These are phyloP conservation scores for Empidonax alnorum DNA, from an alignment of 2,113 vertebrate genomes.

Conservation along the genomic window DNA sequence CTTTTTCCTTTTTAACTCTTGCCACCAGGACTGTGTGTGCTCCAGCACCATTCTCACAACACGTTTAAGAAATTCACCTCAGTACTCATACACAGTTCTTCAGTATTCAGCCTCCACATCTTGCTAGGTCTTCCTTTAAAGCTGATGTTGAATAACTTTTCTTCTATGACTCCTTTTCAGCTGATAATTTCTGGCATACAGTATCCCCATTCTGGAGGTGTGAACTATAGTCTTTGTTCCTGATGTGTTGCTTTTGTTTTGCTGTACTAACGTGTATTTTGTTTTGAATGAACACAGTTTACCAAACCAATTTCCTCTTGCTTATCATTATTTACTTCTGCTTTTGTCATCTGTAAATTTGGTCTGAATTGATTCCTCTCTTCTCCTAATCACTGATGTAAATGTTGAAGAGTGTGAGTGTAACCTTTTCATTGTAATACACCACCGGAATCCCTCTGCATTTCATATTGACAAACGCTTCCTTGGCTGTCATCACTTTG, in stretches of 20 bases:
- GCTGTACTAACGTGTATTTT: background rate
- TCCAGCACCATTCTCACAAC: background rate
- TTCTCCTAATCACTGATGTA: background rate
- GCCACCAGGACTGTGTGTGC: background rate
- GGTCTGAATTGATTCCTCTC: conserved; percentile 5
- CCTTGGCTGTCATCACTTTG: background rate
- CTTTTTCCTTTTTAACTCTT: background rate
- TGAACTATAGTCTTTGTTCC: background rate
- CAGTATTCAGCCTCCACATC: background rate
- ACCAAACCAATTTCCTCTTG: background rate
- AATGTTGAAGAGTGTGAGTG: background rate
- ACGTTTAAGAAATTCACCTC: background rate
- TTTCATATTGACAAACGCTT: background rate
- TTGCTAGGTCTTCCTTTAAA: background rate
- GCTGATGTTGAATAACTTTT: background rate
- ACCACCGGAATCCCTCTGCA: background rate
- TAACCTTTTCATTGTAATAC: background rate
- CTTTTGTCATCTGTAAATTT: conserved; percentile 16
- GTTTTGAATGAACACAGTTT: background rate
- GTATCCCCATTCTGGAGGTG: background rate
- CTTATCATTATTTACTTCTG: conserved; percentile 1
- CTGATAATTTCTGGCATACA: background rate
- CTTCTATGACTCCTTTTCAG: background rate
- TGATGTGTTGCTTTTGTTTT: background rate
- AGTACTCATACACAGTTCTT: background rate